Evolutionary conservation across 2,797 vertebrate species (phyloP), one percentile per base, ranked within the genome.

Genomic region (Apogon hyalosoma): DNA sequence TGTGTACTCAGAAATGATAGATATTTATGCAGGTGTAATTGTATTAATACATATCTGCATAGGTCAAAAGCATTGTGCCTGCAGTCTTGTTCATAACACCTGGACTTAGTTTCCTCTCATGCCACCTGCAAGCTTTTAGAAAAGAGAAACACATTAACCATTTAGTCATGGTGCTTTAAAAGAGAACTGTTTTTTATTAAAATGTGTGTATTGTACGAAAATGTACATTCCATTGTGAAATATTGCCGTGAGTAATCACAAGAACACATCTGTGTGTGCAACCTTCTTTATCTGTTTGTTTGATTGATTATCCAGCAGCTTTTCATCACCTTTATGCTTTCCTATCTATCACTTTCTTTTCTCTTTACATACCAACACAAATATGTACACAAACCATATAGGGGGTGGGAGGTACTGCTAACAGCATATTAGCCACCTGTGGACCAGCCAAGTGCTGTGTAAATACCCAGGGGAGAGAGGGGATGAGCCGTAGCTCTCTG

Each of bases 371-470:
- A 31, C 48, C 50, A 11, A 64, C 51, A 57, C 43, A 57, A n/a
- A 43, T 50, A 62, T 63, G 59, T 64, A 82, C 73, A 87, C 75
- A 83, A 56, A 46, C 58, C 68, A 74, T 69, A 78, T 46, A 67
- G 39, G 59, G 56, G 75, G 64, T 57, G 80, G 70, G 67, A 79
- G 62, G 62, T 75, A 69, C 73, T 63, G 75, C 82, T 73, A 85
- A 79, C 62, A 21, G 82, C 85, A 85, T 85, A 88, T 91, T 90
- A 87, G 86, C 85, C 91, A 91, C 88, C 88, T 91, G 91, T 90
- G 87, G 89, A 80, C 80, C 69, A 87, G 69, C 77, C 75, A 83
- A 91, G 84, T 65, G 66, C 79, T 87, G 85, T 87, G 85, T 84
- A 89, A 92, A 92, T 88, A 91, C 77, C 82, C 71, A 66, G 45